Percentiles rank a stretch among this genome's conserved stretches.
Evolutionary conservation across 1,140 invertebrate species (phyloP).

Genomic region (Leptinotarsa undecemlineata): DNA sequence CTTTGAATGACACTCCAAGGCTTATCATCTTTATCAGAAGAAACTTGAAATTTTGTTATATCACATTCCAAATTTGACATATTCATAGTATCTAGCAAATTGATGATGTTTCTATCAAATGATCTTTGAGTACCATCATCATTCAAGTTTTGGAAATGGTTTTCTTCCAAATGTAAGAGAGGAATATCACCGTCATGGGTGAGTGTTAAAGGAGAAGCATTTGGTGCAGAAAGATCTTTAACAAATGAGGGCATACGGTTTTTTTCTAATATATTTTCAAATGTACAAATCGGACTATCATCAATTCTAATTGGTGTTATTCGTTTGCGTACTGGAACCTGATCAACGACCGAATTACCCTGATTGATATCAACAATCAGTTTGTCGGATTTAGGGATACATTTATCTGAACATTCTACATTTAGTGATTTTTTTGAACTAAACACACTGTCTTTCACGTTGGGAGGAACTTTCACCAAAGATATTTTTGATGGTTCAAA

Average conservation of each 20-base stretch:
- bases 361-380: no score
- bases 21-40: not conserved
- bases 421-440: not conserved
- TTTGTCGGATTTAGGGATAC: not conserved
- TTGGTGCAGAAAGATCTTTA: not conserved
- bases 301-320: slow-evolving; percentile 17
- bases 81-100: slow-evolving; percentile 14
- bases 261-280: slow-evolving; percentile 20
- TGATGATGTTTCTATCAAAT: slow-evolving; percentile 11
- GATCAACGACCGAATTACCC: not conserved
- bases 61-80: slow-evolving; percentile 19
- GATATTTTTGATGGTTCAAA: no score
- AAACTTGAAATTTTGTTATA: not conserved
- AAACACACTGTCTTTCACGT: not conserved
- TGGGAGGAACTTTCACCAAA: no score
- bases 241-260: slow-evolving; percentile 2
- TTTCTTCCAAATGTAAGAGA: slow-evolving; percentile 21
- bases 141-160: slow-evolving; percentile 10
- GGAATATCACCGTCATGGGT: slow-evolving; percentile 18
- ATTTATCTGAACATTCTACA: not conserved
- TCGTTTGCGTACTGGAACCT: not conserved
- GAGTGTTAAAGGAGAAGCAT: slow-evolving; percentile 1
- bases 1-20: not conserved
- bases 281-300: slow-evolving; percentile 16
- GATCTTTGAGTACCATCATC: slow-evolving; percentile 8